Conservation (phyloP, 2,888 invertebrate species). For the Parnassius mnemosyne region DNA sequence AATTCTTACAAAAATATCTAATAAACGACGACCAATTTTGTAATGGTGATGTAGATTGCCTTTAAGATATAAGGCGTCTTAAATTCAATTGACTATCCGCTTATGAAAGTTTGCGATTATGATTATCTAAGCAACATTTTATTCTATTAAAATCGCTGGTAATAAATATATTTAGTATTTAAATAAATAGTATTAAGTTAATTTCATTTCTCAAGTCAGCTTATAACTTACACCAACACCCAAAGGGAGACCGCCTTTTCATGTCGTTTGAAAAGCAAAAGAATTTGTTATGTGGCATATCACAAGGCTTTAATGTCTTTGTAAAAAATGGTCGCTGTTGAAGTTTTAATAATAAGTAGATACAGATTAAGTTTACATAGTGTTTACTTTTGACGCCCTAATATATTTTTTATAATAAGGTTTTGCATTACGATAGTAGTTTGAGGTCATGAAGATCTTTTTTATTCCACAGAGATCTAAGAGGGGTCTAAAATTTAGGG, state of each 20-base stretch:
- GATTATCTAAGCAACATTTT: too few species aligned
- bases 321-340: slow-evolving; percentile 16
- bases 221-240: slow-evolving; percentile 6
- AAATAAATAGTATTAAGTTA: too few species aligned
- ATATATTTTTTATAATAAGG: neutral
- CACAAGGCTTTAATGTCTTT: slow-evolving; percentile 25
- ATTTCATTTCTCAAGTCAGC: neutral
- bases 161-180: too few species aligned
- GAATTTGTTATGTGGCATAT: slow-evolving; percentile 30
- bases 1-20: too few species aligned
- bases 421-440: neutral
- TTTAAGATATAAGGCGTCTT: too few species aligned
- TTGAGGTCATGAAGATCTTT: neutral
- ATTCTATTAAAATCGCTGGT: too few species aligned
- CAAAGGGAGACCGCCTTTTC: slow-evolving; percentile 10
- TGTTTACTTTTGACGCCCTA: neutral
- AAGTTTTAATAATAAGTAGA: slow-evolving; percentile 12
- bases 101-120: too few species aligned
- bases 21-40: too few species aligned
- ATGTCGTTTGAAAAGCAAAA: slow-evolving; percentile 20
- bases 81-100: too few species aligned
- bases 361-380: neutral
- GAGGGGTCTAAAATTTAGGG: too few species aligned
- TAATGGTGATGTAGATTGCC: too few species aligned
- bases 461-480: too few species aligned